These are phyloP conservation scores for Formica exsecta DNA, from an alignment of 1,140 invertebrate species.

Conservation along the genomic window DNA sequence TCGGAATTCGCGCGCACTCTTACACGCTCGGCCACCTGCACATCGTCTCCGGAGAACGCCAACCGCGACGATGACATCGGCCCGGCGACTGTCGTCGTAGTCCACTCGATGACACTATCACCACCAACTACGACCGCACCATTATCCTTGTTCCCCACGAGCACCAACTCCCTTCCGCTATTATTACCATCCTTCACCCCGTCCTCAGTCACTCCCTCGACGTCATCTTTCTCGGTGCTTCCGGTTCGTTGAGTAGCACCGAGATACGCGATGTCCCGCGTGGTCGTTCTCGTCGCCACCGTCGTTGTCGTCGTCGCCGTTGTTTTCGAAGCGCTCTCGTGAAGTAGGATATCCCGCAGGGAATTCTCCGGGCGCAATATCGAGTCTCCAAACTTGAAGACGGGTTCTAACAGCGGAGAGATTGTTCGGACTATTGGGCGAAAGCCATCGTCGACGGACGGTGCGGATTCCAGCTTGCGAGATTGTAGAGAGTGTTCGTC, in stretches of 20 bases:
- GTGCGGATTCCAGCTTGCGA: neutral
- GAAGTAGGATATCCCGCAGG: constrained; percentile 24
- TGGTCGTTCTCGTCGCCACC: constrained; percentile 53
- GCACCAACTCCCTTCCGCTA: constrained; percentile 54
- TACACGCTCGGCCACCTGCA: constrained; percentile 80
- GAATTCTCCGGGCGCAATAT: constrained; percentile 46
- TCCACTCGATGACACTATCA: constrained; percentile 79
- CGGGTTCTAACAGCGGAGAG: constrained; percentile 14
- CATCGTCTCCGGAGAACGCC: constrained; percentile 77
- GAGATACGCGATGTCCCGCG: constrained; percentile 24
- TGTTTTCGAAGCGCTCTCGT: constrained; percentile 43
- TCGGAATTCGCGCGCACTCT: constrained; percentile 77
- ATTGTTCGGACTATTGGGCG: neutral
- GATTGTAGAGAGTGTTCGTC: constrained; percentile 8
- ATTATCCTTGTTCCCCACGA: constrained; percentile 65
- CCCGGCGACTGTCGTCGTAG: constrained; percentile 80
- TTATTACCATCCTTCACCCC: constrained; percentile 62
- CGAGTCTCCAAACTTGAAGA: constrained; percentile 24
- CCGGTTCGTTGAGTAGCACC: constrained; percentile 27
- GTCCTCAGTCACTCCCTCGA: constrained; percentile 52
- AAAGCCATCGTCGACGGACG: constrained; percentile 17
- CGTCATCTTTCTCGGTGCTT: constrained; percentile 55
- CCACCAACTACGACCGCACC: constrained; percentile 74
- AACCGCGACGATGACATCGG: constrained; percentile 84
- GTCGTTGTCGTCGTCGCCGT: constrained; percentile 55